Evolutionary conservation across 2,113 vertebrate species (phyloP), one percentile per base, ranked within the genome.

Genomic region (Hippocampus guttulatus): DNA sequence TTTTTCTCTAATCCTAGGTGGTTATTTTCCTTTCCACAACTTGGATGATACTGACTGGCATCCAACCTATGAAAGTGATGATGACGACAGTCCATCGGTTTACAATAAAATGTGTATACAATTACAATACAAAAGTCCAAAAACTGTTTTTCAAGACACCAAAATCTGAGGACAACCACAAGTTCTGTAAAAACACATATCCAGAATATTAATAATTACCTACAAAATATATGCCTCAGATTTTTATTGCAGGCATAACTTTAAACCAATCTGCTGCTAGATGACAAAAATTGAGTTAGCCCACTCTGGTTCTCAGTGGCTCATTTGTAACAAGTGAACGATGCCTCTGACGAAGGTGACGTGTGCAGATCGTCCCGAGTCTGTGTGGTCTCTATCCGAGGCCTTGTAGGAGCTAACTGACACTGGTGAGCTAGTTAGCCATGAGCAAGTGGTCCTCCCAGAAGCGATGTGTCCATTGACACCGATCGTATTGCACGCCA

Each of bases 381-480:
- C 83, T 85, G 81, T 75, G 86, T 67, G 33, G 82, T 61, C 64
- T 83, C 73, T 10, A 71, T 78, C 77, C 73, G 12, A 71, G 87
- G 87, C 88, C 88, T 88, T 75, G 74, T 68, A 57, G 76, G 30
- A 68, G 78, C 77, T 73, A 41, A 49, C 73, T 71, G 82, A 79
- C 83, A 80, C 71, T 74, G 58, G 49, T 69, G 78, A 75, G 75
- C 27, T 41, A 38, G 6, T 57, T 33, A 41, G 49, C 51, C 27
- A 52, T 3, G 8, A 38, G 21, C 51, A 57, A 14, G 8, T 23
- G 1, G 1, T 7, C 65, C 7, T 54, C 51, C 8, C 8, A 0
- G 14, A 25, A 23, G n/a, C 33, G 7, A 58, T 43, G 8, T 54
- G 5, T 1, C 51, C 16, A 45, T 23, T 2, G 71, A 45, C 16